phyloP scores from a whole-genome alignment of 37 sponge, comb jelly and placozoan species.

The Amphimedon queenslandica region DNA sequence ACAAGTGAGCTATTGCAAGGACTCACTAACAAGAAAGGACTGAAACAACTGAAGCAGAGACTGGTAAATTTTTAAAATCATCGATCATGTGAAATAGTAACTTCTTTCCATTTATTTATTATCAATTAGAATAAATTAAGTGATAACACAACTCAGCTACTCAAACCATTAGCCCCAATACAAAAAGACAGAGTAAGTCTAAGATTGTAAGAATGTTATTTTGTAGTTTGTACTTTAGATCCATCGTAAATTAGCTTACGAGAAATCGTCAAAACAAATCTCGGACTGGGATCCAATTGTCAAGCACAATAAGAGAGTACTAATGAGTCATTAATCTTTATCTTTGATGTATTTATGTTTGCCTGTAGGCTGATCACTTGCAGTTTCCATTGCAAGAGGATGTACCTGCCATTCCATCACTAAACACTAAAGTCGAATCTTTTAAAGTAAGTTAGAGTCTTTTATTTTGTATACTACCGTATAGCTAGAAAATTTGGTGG shows the following conservation, averaged over 20 bases:
- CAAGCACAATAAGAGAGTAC: conserved; percentile 81
- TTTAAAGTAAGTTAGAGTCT: conserved; percentile 34
- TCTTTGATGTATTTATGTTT: not conserved
- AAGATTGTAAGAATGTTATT: not conserved
- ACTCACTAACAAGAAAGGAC: not conserved
- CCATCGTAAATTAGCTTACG: conserved; percentile 55
- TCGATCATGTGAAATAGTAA: no score
- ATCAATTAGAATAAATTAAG: conserved; percentile 8
- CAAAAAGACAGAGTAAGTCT: conserved; percentile 44
- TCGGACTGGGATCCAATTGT: conserved; percentile 68
- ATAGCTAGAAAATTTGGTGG: no score
- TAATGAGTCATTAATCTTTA: not conserved
- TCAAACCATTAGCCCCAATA: conserved; percentile 45
- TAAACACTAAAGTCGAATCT: conserved; percentile 16
- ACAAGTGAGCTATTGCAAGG: conserved; percentile 11
- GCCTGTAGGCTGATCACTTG: conserved; percentile 69
- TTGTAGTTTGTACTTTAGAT: conserved; percentile 25
- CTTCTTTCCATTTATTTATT: no score
- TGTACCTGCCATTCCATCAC: conserved; percentile 20
- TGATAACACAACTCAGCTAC: conserved; percentile 5
- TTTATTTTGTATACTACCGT: no score
- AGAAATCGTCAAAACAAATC: conserved; percentile 37
- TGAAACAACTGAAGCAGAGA: conserved; percentile 5
- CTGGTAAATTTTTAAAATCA: conserved; percentile 12
- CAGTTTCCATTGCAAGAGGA: conserved; percentile 66